Conservation (phyloP, 2,113 vertebrate genomes). For the Cricetomys ansorgei region DNA sequence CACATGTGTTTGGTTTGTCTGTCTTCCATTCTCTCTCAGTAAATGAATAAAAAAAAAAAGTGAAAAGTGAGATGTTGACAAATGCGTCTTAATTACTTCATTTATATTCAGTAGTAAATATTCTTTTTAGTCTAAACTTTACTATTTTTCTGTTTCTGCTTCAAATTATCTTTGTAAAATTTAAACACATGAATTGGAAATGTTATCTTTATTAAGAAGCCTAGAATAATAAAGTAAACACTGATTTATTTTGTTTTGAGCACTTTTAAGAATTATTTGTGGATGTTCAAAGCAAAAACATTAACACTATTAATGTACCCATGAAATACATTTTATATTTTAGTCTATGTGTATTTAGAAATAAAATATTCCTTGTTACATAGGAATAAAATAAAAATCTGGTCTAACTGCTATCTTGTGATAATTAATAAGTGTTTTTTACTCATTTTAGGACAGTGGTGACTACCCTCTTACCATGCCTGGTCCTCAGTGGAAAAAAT, state of each 20-base stretch:
- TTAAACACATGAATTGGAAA: background rate
- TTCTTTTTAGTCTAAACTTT: conserved; percentile 6
- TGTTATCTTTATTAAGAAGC: conserved; percentile 16
- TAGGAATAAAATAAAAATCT: background rate
- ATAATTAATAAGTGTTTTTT: conserved; percentile 57
- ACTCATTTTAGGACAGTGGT: conserved; percentile 93
- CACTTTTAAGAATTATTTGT: background rate
- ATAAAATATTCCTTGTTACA: background rate
- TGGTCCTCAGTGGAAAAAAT: conserved; percentile 99
- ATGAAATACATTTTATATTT: background rate
- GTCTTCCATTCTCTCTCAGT: background rate
- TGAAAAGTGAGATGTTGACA: background rate
- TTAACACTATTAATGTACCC: background rate
- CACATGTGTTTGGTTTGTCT: background rate
- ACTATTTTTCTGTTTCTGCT: background rate
- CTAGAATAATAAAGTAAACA: background rate
- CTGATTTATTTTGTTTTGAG: conserved; percentile 29
- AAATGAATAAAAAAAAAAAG: background rate
- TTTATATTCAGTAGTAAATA: conserved; percentile 4
- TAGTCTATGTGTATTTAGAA: background rate
- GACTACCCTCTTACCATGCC: conserved; percentile 99
- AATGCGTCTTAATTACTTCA: background rate
- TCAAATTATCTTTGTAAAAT: background rate
- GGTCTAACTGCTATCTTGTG: background rate
- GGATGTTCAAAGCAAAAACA: background rate